Conservation (phyloP, 2,113 vertebrate genomes). For the Saccopteryx bilineata region DNA sequence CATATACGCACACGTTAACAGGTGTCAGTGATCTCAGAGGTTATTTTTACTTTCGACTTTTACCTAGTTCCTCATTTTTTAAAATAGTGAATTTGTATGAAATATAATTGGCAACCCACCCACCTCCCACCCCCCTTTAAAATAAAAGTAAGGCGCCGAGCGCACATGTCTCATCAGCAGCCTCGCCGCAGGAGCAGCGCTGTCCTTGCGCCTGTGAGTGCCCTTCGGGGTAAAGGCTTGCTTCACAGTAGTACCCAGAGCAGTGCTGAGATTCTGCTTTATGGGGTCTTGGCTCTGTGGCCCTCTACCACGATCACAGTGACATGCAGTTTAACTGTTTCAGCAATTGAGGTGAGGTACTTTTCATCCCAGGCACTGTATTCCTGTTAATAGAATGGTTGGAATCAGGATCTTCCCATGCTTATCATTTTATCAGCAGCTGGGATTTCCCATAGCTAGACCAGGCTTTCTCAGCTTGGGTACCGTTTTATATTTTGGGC, state of each 20-base stretch:
- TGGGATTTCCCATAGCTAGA: conserved; percentile 78
- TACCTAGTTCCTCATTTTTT: conserved; percentile 34
- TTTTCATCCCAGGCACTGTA: conserved; percentile 78
- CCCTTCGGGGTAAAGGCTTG: conserved; percentile 76
- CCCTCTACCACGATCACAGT: conserved; percentile 72
- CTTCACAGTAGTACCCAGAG: conserved; percentile 60
- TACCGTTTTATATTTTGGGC: background rate
- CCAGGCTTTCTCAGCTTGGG: background rate
- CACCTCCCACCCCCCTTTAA: background rate
- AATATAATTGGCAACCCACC: background rate
- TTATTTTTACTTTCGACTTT: conserved; percentile 52
- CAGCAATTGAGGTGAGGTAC: conserved; percentile 74
- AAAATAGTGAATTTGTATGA: background rate
- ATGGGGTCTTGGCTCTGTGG: conserved; percentile 53
- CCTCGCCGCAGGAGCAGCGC: conserved; percentile 65
- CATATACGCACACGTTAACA: background rate
- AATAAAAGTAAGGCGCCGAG: conserved; percentile 40
- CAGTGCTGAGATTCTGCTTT: conserved; percentile 66
- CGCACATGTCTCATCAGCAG: conserved; percentile 55
- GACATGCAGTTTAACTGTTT: conserved; percentile 69
- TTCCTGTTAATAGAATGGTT: conserved; percentile 81
- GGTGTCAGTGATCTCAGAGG: background rate
- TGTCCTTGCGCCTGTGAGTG: conserved; percentile 76
- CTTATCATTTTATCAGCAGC: conserved; percentile 77
- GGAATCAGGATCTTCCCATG: conserved; percentile 82